A percentile compares a stretch with the other conserved stretches of the same genome.
Evolutionary conservation across 1,140 invertebrate species (phyloP).

Genomic region (Monomorium pharaonis): DNA sequence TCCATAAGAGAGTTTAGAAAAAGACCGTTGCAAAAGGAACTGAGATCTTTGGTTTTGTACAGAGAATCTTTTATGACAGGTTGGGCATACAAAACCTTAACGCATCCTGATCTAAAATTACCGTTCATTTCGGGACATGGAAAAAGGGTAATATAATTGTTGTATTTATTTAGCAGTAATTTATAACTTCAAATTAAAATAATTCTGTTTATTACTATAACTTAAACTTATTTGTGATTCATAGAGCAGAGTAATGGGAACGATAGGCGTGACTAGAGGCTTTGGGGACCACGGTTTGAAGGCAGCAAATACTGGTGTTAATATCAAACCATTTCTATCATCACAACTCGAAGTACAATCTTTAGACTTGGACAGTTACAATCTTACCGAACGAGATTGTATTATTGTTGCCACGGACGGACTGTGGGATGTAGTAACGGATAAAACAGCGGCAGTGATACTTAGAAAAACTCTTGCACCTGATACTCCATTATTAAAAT

Average conservation of each 20-base stretch:
- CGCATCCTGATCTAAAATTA: conserved; percentile 89
- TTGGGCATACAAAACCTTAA: conserved; percentile 92
- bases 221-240: conserved; percentile 58
- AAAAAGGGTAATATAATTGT: conserved; percentile 87
- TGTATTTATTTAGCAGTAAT: not conserved
- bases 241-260: conserved; percentile 92
- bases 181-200: not conserved
- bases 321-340: conserved; percentile 93
- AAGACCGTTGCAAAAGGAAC: conserved; percentile 88
- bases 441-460: conserved; percentile 89
- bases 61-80: conserved; percentile 93
- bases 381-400: conserved; percentile 89
- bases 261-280: conserved; percentile 94
- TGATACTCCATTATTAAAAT: conserved; percentile 86
- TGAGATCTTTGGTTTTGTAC: conserved; percentile 91
- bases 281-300: conserved; percentile 94
- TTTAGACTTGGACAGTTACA: conserved; percentile 80
- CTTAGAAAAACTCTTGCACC: conserved; percentile 88
- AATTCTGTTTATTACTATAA: conserved; percentile 1
- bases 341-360: conserved; percentile 90
- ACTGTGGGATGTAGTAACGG: conserved; percentile 93
- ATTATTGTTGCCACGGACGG: conserved; percentile 94
- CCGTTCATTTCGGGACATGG: conserved; percentile 92
- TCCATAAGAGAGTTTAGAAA: conserved; percentile 90
- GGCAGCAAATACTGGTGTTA: conserved; percentile 89